These are phyloP conservation scores for Caretta caretta DNA, from an alignment of 2,113 vertebrate genomes.

Conservation along the genomic window DNA sequence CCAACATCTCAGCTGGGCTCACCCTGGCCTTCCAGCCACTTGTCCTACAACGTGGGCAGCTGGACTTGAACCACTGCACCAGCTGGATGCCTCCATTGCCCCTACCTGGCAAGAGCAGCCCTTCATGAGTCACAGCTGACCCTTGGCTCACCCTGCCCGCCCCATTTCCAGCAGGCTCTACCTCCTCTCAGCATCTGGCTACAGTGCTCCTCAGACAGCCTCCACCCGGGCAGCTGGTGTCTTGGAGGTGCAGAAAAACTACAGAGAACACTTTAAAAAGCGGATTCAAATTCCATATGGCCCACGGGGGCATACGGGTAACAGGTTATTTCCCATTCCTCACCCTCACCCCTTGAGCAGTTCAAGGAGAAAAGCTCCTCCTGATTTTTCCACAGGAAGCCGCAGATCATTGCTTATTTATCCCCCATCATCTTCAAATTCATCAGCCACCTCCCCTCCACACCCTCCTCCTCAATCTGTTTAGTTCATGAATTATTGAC, in stretches of 20 bases:
- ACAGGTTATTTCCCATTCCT: background rate
- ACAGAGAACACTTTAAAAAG: background rate
- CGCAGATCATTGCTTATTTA: background rate
- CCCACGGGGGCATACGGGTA: background rate
- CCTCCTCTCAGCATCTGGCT: background rate
- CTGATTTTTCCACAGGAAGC: background rate
- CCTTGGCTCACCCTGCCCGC: background rate
- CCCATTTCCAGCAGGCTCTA: background rate
- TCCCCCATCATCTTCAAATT: background rate
- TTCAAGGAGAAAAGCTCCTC: background rate
- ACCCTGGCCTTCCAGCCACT: background rate
- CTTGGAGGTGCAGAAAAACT: background rate
- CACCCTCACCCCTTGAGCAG: background rate
- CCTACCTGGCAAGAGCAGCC: background rate
- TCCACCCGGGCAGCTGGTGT: background rate
- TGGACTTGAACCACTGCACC: background rate
- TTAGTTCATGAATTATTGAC: slow-evolving; percentile 44
- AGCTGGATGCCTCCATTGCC: background rate
- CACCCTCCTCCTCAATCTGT: background rate
- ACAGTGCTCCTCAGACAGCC: background rate
- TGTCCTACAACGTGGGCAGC: background rate
- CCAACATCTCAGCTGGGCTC: background rate
- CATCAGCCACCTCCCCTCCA: background rate
- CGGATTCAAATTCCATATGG: background rate
- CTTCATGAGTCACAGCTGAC: background rate